Percentiles rank a stretch among this genome's conserved stretches.
phyloP scores from a whole-genome alignment of 2,888 invertebrate genomes.

The Eurytoma californica region DNA sequence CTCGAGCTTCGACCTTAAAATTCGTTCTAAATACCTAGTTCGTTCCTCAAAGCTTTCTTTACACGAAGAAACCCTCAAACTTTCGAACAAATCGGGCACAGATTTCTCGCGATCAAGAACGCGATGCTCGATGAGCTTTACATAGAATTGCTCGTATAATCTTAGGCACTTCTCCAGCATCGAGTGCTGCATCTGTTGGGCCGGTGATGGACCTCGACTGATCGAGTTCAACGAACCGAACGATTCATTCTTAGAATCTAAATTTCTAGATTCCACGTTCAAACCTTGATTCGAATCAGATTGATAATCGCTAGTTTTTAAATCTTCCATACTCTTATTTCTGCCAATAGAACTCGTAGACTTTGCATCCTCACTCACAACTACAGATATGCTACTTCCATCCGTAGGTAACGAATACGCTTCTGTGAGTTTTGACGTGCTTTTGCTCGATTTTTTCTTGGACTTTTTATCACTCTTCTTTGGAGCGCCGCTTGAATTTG shows the following conservation, averaged over 20 bases:
- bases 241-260: neutral
- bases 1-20: conserved; percentile 67
- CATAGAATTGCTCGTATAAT: conserved; percentile 78
- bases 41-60: conserved; percentile 68
- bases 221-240: conserved; percentile 58
- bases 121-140: conserved; percentile 68
- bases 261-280: conserved; percentile 56
- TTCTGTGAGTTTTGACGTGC: conserved; percentile 69
- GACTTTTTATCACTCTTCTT: conserved; percentile 78
- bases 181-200: conserved; percentile 72
- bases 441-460: conserved; percentile 76
- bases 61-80: conserved; percentile 64
- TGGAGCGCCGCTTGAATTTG: conserved; percentile 72
- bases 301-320: conserved; percentile 62
- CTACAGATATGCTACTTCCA: conserved; percentile 65
- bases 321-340: conserved; percentile 71
- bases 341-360: conserved; percentile 56
- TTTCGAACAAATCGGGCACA: conserved; percentile 67
- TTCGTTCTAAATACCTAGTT: conserved; percentile 65
- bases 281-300: conserved; percentile 29
- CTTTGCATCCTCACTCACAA: conserved; percentile 66
- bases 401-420: conserved; percentile 63
- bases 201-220: conserved; percentile 68
- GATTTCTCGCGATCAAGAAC: conserved; percentile 67
- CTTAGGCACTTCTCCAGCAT: conserved; percentile 79